Percentiles rank a stretch among this genome's conserved stretches.
phyloP scores from a whole-genome alignment of 2,113 vertebrate genomes.

The Leptocoma aspasia region DNA sequence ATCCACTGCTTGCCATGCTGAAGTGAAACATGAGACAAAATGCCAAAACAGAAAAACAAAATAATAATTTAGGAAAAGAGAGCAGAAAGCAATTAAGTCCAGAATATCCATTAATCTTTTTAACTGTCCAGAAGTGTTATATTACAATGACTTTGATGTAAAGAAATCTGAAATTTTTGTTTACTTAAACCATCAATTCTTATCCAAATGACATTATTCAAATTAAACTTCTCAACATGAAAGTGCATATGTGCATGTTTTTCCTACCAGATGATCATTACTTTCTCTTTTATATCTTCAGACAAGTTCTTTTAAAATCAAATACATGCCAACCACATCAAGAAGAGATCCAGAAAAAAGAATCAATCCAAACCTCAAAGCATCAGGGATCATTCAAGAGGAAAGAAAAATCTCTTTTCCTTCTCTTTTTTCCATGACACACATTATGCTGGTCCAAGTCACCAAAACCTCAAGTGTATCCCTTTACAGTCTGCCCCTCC shows the following conservation, averaged over 20 bases:
- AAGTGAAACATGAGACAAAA: background rate
- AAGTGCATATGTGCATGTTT: background rate
- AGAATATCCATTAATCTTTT: background rate
- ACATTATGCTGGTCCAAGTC: background rate
- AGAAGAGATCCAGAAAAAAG: background rate
- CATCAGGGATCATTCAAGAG: background rate
- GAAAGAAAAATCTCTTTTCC: background rate
- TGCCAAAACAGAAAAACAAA: background rate
- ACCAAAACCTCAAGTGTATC: background rate
- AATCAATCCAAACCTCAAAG: conserved; percentile 6
- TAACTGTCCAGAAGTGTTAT: background rate
- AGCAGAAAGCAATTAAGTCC: background rate
- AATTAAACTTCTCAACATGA: background rate
- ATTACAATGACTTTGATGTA: background rate
- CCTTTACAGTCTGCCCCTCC: background rate
- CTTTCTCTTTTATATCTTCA: background rate
- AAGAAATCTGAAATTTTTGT: background rate
- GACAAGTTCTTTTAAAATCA: background rate
- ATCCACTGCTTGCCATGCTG: background rate
- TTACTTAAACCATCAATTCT: background rate
- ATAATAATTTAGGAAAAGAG: background rate
- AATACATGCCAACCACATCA: background rate
- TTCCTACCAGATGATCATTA: background rate
- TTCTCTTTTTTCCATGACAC: background rate
- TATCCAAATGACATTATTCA: background rate